Evolutionary conservation across 1,140 invertebrate species (phyloP).

Genomic region (Zaprionus gabonicus): DNA sequence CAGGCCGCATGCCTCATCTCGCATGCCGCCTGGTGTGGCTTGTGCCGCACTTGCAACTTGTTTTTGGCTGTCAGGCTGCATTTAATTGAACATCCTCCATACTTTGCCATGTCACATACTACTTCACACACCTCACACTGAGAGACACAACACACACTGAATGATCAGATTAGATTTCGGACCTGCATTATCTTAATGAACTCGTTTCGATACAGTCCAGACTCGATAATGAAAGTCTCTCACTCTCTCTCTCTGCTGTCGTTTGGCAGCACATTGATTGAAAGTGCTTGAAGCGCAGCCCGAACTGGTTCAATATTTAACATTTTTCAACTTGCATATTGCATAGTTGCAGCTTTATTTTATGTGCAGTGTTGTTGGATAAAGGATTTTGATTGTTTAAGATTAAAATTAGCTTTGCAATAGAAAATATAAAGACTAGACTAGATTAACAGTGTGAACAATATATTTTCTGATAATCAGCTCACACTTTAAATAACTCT

Average conservation of each 20-base stretch:
- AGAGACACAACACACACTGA: not conserved
- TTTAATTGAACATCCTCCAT: constrained; percentile 64
- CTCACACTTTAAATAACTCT: no score
- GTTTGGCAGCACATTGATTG: not conserved
- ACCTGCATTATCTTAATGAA: constrained; percentile 15
- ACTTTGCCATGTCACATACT: constrained; percentile 16
- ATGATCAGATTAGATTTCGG: not conserved
- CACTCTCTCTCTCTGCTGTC: not conserved
- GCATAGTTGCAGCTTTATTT: not conserved
- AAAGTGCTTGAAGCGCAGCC: not conserved
- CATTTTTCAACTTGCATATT: no score
- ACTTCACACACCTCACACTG: not conserved
- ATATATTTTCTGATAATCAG: no score
- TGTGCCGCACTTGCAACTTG: constrained; percentile 11
- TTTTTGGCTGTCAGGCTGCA: constrained; percentile 41
- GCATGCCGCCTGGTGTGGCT: constrained; percentile 14
- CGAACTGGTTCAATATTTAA: no score
- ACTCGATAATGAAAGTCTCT: not conserved
- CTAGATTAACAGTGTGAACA: no score
- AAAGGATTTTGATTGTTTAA: no score
- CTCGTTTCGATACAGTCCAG: not conserved
- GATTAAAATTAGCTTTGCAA: no score
- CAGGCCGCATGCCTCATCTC: constrained; percentile 1
- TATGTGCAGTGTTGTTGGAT: no score
- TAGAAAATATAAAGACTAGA: no score